Evolutionary conservation across 2,888 invertebrate genomes (phyloP).

Genomic region (Eledona agricola): DNA sequence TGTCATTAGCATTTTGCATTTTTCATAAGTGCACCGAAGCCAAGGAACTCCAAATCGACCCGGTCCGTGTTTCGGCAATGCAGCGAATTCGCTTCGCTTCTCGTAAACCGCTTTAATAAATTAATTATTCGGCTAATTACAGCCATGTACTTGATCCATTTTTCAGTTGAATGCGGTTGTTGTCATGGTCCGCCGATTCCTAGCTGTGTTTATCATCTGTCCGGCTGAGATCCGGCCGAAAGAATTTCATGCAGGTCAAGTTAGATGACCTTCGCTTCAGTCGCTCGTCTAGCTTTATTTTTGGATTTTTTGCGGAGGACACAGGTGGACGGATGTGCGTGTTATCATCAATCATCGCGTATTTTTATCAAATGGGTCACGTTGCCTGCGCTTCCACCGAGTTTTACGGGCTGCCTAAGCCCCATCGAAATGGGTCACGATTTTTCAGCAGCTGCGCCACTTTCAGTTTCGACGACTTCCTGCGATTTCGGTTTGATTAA

Average conservation of each 20-base stretch:
- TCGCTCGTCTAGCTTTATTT: slow-evolving; percentile 16
- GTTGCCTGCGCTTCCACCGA: slow-evolving; percentile 28
- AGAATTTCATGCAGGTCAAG: slow-evolving; percentile 29
- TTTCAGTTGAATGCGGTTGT: slow-evolving; percentile 40
- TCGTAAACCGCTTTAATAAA: slow-evolving; percentile 13
- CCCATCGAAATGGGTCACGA: slow-evolving; percentile 1
- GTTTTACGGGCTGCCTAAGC: slow-evolving; percentile 39
- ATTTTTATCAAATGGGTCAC: slow-evolving; percentile 34
- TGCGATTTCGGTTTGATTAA: slow-evolving; percentile 11
- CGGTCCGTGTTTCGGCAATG: no score
- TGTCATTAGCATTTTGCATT: slow-evolving; percentile 7
- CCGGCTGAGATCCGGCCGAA: slow-evolving; percentile 12
- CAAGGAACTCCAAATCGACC: not conserved
- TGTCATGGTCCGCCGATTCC: slow-evolving; percentile 35
- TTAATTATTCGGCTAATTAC: slow-evolving; percentile 26
- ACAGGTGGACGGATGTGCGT: slow-evolving; percentile 31
- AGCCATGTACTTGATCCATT: slow-evolving; percentile 46
- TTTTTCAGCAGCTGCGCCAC: slow-evolving; percentile 1
- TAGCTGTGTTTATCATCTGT: slow-evolving; percentile 31
- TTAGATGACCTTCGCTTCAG: slow-evolving; percentile 26
- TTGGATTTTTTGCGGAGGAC: slow-evolving; percentile 15
- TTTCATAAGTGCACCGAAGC: slow-evolving; percentile 3
- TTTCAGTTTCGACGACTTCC: no score
- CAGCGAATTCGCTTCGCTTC: no score
- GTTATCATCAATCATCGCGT: slow-evolving; percentile 1